Evolutionary conservation across 1,140 invertebrate genomes (phyloP).

Genomic region (Pogonus chalceus): DNA sequence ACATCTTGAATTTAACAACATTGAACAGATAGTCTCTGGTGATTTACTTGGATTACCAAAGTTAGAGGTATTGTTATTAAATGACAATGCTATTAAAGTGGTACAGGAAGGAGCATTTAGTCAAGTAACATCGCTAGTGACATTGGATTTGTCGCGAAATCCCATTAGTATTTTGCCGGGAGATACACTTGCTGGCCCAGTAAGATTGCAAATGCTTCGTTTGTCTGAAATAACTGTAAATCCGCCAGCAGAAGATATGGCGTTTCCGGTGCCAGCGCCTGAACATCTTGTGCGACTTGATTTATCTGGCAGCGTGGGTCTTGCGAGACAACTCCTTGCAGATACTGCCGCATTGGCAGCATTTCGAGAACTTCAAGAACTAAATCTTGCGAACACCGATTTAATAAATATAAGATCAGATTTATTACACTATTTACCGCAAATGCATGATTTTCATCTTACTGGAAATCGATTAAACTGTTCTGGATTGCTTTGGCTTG

Average conservation of each 20-base stretch:
- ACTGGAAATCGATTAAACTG: conserved; percentile 55
- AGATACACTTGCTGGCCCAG: conserved; percentile 55
- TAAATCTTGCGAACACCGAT: conserved; percentile 56
- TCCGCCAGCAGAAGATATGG: conserved; percentile 47
- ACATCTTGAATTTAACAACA: conserved; percentile 49
- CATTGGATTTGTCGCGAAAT: conserved; percentile 69
- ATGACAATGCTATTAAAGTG: conserved; percentile 52
- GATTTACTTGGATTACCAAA: conserved; percentile 61
- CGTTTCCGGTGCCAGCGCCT: conserved; percentile 57
- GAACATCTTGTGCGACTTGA: conserved; percentile 60
- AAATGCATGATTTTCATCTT: conserved; percentile 49
- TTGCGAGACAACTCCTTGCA: conserved; percentile 55
- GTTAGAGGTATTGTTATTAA: conserved; percentile 58
- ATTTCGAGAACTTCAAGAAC: conserved; percentile 52
- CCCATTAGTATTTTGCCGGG: conserved; percentile 54
- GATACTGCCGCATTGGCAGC: conserved; percentile 60
- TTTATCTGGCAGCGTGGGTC: conserved; percentile 58
- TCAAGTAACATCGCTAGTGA: conserved; percentile 51
- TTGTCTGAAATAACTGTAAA: conserved; percentile 54
- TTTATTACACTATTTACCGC: conserved; percentile 56
- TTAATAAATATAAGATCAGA: conserved; percentile 54
- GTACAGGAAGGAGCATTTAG: conserved; percentile 57
- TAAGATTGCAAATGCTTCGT: conserved; percentile 51
- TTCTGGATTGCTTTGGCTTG: conserved; percentile 50
- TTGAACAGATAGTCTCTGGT: conserved; percentile 50